Percentiles rank a stretch among this genome's conserved stretches.
Conservation (phyloP, 2,888 invertebrate genomes). For the Graphium colonna region DNA sequence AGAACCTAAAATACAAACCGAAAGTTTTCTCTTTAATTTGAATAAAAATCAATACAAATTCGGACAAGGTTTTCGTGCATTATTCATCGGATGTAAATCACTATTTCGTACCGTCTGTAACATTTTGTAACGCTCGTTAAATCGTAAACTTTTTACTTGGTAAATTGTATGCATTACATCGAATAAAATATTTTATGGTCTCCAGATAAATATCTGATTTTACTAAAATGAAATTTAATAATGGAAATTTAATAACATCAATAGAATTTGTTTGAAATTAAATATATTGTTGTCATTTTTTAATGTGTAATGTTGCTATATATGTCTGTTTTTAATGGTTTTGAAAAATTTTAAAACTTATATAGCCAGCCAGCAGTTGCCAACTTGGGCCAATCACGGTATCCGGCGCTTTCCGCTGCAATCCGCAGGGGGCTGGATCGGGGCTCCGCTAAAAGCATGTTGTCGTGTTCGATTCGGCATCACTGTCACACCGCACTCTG, state of each 20-base stretch:
- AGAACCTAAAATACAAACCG: no score
- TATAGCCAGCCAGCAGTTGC: constrained; percentile 5
- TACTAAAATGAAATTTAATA: no score
- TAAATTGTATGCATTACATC: no score
- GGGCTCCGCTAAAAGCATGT: constrained; percentile 70
- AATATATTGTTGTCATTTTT: no score
- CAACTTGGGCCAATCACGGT: constrained; percentile 33
- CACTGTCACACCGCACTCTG: constrained; percentile 53
- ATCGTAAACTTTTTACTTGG: no score
- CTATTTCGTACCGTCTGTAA: background rate
- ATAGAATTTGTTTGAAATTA: no score
- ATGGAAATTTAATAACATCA: no score
- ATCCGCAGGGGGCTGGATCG: constrained; percentile 43
- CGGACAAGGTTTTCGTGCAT: background rate
- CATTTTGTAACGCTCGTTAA: background rate
- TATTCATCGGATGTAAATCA: background rate
- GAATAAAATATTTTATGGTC: no score
- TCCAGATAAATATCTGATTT: no score
- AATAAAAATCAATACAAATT: constrained; percentile 1
- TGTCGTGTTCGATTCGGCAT: constrained; percentile 68
- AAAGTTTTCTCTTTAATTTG: no score
- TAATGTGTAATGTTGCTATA: no score
- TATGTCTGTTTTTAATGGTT: no score
- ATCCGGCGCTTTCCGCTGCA: constrained; percentile 52
- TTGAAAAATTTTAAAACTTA: background rate